phyloP scores from a whole-genome alignment of 92 coral and sea anemone species.

The Zoanthus sansibaricus region DNA sequence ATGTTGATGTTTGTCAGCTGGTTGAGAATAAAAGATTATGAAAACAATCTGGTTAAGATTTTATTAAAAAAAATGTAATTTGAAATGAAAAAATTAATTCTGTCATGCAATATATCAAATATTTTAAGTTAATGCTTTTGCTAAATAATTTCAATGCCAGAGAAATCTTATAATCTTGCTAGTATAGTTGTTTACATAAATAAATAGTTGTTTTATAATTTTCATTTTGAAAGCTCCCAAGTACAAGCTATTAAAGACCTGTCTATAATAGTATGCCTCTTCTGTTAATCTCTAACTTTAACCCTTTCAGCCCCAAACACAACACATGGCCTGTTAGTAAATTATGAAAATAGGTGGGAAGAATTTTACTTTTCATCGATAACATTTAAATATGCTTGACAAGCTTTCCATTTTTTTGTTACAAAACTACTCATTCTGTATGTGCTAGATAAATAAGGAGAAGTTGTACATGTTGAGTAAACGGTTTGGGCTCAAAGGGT shows the following conservation, averaged over 20 bases:
- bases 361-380: constrained; percentile 22
- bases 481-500: constrained; percentile 8
- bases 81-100: not conserved
- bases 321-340: constrained; percentile 20
- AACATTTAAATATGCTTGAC: constrained; percentile 25
- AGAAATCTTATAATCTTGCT: constrained; percentile 13
- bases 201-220: constrained; percentile 16
- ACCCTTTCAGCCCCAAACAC: constrained; percentile 7
- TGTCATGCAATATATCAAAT: not conserved
- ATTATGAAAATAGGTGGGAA: constrained; percentile 22
- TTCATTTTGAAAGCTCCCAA: constrained; percentile 26
- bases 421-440: constrained; percentile 7
- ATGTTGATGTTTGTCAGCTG: constrained; percentile 9
- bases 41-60: constrained; percentile 8
- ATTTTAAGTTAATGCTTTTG: too few species aligned
- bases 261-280: constrained; percentile 17
- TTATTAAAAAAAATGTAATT: not conserved
- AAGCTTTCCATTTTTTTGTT: constrained; percentile 18
- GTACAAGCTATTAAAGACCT: constrained; percentile 29
- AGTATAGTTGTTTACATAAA: constrained; percentile 18
- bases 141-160: constrained; percentile 3
- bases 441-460: constrained; percentile 1
- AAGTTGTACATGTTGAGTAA: not conserved
- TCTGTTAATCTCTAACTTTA: constrained; percentile 11
- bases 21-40: constrained; percentile 4